Evolutionary conservation across 2,113 vertebrate genomes (phyloP).

Genomic region (Ptilorrhoa leucosticta): DNA sequence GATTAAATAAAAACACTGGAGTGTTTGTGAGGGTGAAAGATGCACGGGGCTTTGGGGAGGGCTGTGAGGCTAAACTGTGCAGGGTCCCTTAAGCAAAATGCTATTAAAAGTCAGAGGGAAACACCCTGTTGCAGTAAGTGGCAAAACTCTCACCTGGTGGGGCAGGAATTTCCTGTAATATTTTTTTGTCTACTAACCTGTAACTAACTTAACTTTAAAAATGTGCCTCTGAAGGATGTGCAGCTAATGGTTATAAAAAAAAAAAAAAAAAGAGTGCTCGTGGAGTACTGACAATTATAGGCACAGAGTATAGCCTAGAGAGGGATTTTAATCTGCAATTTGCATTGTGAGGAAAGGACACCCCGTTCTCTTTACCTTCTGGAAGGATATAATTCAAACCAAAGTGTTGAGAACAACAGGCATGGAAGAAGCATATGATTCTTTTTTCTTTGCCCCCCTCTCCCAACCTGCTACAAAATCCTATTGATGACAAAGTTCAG

Average conservation of each 20-base stretch:
- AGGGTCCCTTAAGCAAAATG: neutral
- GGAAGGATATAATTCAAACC: neutral
- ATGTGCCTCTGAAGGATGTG: neutral
- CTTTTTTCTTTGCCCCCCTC: accelerated
- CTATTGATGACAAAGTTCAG: conserved; percentile 1
- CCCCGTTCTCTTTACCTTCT: neutral
- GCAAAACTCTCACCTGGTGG: neutral
- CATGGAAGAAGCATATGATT: neutral
- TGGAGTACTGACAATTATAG: neutral
- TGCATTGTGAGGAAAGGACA: neutral
- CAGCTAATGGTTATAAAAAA: neutral
- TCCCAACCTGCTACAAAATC: neutral
- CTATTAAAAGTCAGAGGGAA: neutral
- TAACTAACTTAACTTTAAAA: neutral
- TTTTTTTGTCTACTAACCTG: neutral
- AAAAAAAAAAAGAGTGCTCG: neutral
- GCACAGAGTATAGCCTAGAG: neutral
- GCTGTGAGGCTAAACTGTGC: neutral
- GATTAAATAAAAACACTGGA: conserved; percentile 8
- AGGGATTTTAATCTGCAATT: neutral
- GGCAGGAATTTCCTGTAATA: neutral
- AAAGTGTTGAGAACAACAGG: neutral
- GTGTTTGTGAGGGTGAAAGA: neutral
- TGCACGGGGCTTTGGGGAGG: neutral
- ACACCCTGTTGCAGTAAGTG: neutral